Conservation (phyloP, 2,113 vertebrate species). For the Morone chrysops region DNA sequence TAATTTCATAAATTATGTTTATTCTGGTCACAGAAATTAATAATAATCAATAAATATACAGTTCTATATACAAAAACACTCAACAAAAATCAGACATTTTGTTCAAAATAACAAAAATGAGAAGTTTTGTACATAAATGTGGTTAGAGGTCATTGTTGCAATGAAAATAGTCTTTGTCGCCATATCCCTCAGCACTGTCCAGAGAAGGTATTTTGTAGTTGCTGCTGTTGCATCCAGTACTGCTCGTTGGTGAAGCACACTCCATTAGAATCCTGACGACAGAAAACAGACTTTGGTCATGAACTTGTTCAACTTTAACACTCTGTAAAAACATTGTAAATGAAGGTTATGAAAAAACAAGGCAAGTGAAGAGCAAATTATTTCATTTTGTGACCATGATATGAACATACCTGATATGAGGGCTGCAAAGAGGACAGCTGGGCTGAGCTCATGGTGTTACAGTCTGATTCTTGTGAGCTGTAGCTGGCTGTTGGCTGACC, state of each 20-base stretch:
- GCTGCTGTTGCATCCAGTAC: constrained; percentile 63
- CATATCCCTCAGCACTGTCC: constrained; percentile 52
- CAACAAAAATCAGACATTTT: constrained; percentile 3
- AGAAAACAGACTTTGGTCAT: constrained; percentile 26
- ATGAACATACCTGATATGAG: constrained; percentile 69
- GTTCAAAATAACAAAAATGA: constrained; percentile 60
- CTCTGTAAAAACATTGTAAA: not conserved
- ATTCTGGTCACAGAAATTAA: constrained; percentile 54
- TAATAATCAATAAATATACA: constrained; percentile 70
- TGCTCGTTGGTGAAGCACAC: constrained; percentile 42
- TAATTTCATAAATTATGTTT: constrained; percentile 65
- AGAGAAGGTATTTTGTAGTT: constrained; percentile 41
- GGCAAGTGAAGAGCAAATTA: not conserved
- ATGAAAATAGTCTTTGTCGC: constrained; percentile 36
- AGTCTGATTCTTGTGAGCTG: constrained; percentile 17
- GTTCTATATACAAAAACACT: constrained; percentile 55
- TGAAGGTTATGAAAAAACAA: not conserved
- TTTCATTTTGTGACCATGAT: accelerated
- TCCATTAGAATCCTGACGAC: constrained; percentile 57
- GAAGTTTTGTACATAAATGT: constrained; percentile 11
- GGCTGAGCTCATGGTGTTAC: not conserved
- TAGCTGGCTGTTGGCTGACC: constrained; percentile 37
- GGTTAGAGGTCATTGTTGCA: constrained; percentile 70
- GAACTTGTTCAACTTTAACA: not conserved
- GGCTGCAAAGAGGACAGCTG: constrained; percentile 30